Conservation (phyloP, 2,113 vertebrate genomes). For the Sinocyclocheilus anophthalmus region DNA sequence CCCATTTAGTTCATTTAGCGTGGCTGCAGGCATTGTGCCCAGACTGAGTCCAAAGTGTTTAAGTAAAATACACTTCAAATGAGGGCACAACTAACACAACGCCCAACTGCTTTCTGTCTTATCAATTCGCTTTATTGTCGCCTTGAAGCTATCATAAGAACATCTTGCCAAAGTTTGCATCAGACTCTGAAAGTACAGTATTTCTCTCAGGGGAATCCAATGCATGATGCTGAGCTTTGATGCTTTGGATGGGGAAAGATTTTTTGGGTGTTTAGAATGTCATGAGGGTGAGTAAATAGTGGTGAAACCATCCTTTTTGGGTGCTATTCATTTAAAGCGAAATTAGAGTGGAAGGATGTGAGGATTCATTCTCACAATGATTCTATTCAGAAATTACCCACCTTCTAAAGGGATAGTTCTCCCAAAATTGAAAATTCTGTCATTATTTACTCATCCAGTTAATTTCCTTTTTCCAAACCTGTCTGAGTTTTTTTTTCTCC, state of each 20-base stretch:
- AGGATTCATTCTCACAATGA: not conserved
- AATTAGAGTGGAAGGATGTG: not conserved
- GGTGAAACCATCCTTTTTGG: not conserved
- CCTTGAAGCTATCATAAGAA: constrained; percentile 3
- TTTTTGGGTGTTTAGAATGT: not conserved
- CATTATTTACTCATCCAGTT: not conserved
- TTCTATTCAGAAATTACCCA: not conserved
- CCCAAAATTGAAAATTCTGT: not conserved
- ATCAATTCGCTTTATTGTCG: constrained; percentile 26
- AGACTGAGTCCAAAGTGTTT: constrained; percentile 40
- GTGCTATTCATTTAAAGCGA: not conserved
- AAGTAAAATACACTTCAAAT: constrained; percentile 44
- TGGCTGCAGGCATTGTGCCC: constrained; percentile 51
- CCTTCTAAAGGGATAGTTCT: not conserved
- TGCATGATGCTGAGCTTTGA: not conserved
- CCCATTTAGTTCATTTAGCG: constrained; percentile 43
- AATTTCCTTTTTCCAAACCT: not conserved
- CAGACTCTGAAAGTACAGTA: constrained; percentile 27
- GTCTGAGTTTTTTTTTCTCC: not conserved
- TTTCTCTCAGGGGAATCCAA: not conserved
- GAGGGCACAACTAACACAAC: constrained; percentile 30
- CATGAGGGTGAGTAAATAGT: not conserved
- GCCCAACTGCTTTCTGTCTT: constrained; percentile 26
- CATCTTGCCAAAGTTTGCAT: constrained; percentile 27
- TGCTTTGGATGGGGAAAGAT: not conserved